Conservation (phyloP, 2,113 vertebrate genomes). For the Boleophthalmus pectinirostris region DNA sequence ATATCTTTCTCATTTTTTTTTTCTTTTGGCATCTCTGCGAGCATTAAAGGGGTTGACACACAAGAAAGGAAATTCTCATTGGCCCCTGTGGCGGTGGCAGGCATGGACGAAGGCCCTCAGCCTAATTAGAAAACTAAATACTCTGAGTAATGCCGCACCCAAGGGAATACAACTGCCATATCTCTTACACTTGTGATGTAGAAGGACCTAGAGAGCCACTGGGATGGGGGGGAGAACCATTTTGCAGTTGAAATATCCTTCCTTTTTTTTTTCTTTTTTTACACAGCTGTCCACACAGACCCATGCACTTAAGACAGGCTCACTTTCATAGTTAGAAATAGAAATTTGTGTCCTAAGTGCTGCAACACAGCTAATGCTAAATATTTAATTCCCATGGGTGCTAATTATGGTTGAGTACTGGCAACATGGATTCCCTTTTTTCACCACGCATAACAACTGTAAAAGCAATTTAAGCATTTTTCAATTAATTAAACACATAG, state of each 20-base stretch:
- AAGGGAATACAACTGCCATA: constrained; percentile 91
- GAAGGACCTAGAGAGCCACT: constrained; percentile 89
- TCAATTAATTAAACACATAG: constrained; percentile 99
- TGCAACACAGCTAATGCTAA: constrained; percentile 99
- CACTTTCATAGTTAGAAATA: constrained; percentile 99
- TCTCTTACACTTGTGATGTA: constrained; percentile 90
- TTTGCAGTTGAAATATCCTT: constrained; percentile 92
- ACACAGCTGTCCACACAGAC: constrained; percentile 96
- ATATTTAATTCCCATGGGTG: constrained; percentile 98
- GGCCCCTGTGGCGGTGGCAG: constrained; percentile 65
- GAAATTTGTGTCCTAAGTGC: constrained; percentile 99
- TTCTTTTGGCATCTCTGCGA: constrained; percentile 44
- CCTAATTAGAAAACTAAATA: constrained; percentile 99
- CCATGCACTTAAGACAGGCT: constrained; percentile 87
- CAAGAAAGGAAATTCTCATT: constrained; percentile 71
- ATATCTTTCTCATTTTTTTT: constrained; percentile 50
- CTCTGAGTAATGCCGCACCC: constrained; percentile 87
- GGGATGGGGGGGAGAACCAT: constrained; percentile 75
- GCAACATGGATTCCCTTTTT: constrained; percentile 93
- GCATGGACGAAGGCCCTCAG: constrained; percentile 77
- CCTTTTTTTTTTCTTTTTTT: constrained; percentile 87
- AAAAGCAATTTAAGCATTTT: constrained; percentile 99
- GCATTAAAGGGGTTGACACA: constrained; percentile 57
- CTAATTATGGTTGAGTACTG: constrained; percentile 99
- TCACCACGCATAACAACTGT: constrained; percentile 95